Percentiles rank a stretch among this genome's conserved stretches.
Evolutionary conservation across 2,888 invertebrate genomes (phyloP).

Genomic region (Aleiodes alternator): DNA sequence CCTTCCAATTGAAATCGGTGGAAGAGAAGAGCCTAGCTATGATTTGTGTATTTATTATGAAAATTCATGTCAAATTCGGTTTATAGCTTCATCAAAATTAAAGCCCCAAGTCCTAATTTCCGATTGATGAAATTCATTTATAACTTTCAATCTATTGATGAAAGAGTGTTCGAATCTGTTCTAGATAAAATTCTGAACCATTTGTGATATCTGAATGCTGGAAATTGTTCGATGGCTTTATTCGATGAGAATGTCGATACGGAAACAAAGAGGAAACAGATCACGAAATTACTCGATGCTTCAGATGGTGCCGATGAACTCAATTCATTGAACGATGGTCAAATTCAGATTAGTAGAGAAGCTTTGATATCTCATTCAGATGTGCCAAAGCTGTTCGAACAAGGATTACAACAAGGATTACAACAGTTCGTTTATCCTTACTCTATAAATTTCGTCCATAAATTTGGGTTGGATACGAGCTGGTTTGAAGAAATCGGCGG

Average conservation of each 20-base stretch:
- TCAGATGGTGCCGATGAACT: slow-evolving; percentile 5
- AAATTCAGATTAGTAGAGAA: slow-evolving; percentile 5
- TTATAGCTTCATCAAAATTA: no score
- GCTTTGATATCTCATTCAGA: slow-evolving; percentile 8
- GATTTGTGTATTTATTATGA: no score
- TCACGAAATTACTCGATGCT: not conserved
- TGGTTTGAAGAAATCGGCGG: slow-evolving; percentile 10
- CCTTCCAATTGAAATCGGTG: no score
- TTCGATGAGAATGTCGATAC: slow-evolving; percentile 25
- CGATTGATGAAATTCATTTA: no score
- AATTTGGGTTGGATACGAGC: slow-evolving; percentile 21
- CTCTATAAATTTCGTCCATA: slow-evolving; percentile 32
- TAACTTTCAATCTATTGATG: no score
- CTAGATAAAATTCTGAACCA: slow-evolving; percentile 25
- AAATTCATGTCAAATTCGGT: no score
- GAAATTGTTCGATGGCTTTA: slow-evolving; percentile 32
- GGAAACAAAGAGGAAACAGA: slow-evolving; percentile 22
- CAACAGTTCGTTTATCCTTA: slow-evolving; percentile 24
- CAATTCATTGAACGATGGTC: no score
- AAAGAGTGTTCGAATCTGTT: no score
- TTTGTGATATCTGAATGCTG: slow-evolving; percentile 25
- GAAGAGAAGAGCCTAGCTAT: no score
- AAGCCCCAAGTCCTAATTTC: no score
- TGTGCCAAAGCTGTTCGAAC: slow-evolving; percentile 20
- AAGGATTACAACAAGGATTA: no score